Base-by-base conservation (phyloP, 2,888 invertebrate genomes). In the Drosophila pseudotalamancana region DNA sequence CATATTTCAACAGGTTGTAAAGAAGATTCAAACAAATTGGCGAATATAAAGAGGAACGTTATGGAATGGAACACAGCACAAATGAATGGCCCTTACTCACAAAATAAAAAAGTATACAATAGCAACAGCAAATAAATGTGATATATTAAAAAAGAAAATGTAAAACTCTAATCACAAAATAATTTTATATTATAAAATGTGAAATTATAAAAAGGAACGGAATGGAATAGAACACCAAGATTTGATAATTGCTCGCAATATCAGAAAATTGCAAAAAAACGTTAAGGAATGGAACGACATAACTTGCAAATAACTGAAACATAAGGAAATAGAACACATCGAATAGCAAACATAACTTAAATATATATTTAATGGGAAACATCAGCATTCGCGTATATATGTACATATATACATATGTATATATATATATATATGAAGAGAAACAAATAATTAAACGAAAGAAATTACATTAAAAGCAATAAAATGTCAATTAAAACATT, bases 401-500 rank as follows among this genome's bases (percentile, higher is more conserved):
- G n/a, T n/a, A n/a, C n/a, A n/a, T n/a, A n/a, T n/a, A n/a, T n/a
- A n/a, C n/a, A n/a, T n/a, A n/a, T n/a, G n/a, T n/a, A n/a, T n/a
- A n/a, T n/a, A n/a, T n/a, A n/a, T n/a, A n/a, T n/a, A n/a, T n/a
- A n/a, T n/a, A n/a, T n/a, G n/a, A 25, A 27, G 16, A 25, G 16
- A 14, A 42, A 16, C 14, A 42, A 42, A 42, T 42, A 42, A 42
- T 42, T 25, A 9, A 35, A 25, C 14, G 25, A 49, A 29, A 6
- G 14, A 27, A 12, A 49, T 16, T 48, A 9, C 16, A 48, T 27
- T 49, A 11, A 48, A 18, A 8, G 18, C 19, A 19, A 37, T 19
- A 18, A 35, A 25, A 27, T 37, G 27, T 19, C 49, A 49, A 37
- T 49, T 37, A 49, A 49, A 49, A 37, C n/a, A n/a, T n/a, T 35